These are phyloP conservation scores for Adela reaumurella DNA, from an alignment of 2,888 invertebrate genomes.

Conservation along the genomic window DNA sequence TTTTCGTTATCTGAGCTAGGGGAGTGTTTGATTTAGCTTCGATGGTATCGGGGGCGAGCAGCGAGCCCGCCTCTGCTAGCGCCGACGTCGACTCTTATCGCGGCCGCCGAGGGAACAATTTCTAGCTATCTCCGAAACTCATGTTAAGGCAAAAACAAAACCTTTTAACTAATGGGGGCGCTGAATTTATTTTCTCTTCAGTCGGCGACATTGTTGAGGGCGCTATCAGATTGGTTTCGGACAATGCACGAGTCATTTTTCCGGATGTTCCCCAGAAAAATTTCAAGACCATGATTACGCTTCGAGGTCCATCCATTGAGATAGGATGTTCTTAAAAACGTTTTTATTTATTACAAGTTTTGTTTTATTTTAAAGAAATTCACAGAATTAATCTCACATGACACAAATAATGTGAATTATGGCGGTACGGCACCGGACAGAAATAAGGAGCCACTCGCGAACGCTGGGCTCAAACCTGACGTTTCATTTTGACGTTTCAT, in stretches of 20 bases:
- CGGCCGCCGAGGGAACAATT: background rate
- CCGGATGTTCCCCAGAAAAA: background rate
- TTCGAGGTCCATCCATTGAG: too few relatives aligned
- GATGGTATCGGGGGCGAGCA: background rate
- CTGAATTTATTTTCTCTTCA: background rate
- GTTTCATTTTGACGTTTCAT: too few relatives aligned
- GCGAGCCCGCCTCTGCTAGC: background rate
- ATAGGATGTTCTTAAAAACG: too few relatives aligned
- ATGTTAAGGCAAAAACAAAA: background rate
- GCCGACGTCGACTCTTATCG: background rate
- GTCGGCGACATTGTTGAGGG: background rate
- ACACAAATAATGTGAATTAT: too few relatives aligned
- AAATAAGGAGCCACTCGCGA: too few relatives aligned
- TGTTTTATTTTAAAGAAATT: too few relatives aligned
- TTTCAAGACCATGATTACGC: too few relatives aligned
- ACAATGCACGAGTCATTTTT: background rate
- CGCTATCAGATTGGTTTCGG: background rate
- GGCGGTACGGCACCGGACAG: too few relatives aligned
- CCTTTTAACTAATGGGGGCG: background rate
- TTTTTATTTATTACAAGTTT: too few relatives aligned
- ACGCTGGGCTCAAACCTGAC: too few relatives aligned
- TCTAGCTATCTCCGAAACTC: background rate
- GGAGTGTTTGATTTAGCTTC: background rate
- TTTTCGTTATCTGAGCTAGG: background rate
- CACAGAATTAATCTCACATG: too few relatives aligned